Base-by-base conservation (phyloP, 37 sponge, comb jelly and placozoan genomes). In the Petrosia ficiformis region DNA sequence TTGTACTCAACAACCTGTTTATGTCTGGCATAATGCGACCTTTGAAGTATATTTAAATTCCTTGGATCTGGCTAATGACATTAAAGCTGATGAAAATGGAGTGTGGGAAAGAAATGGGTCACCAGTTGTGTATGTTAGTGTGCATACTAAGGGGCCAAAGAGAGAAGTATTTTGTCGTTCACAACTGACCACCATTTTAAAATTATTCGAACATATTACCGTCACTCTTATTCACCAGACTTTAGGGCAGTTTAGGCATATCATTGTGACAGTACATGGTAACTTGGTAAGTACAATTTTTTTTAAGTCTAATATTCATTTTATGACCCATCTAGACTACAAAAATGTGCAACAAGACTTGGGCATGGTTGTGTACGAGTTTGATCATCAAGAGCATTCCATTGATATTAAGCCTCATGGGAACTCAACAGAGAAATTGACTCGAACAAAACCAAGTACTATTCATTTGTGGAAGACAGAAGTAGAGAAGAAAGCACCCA, bases 1-100 rank as follows among this genome's bases (percentile, higher is more conserved):
- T 32, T 80, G 81, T 42, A 37, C 65, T 29, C 60, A 59, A n/a
- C 81, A 80, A 35, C 81, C 81, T 33, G 43, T 59, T n/a, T 40
- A 71, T 63, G 81, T 80, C 30, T 60, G 52, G 16, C 72, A 65
- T 16, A 80, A 80, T 59, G 52, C 29, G 43, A 33, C 81, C 3
- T 80, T 71, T 58, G 63, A 71, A 21, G 80, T 79, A 3, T 41
- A 79, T 65, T 64, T 79, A 6, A 48, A 70, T 10, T 33, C 63
- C 4, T 39, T 79, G 61, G 63, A 70, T 71, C 72, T 59, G 21
- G 41, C 80, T 40, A 40, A 26, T 21, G 72, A 79, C 38, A 22
- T 79, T 34, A 39, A 44, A 67, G 79, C 79, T 44, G 79, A 78
- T 78, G 78, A 67, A 26, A 78, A 78, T 78, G 78, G 78, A 44